Evolutionary conservation across 2,797 vertebrate species (phyloP), one percentile per base, ranked within the genome.

Genomic region (Sparidentex hasta): DNA sequence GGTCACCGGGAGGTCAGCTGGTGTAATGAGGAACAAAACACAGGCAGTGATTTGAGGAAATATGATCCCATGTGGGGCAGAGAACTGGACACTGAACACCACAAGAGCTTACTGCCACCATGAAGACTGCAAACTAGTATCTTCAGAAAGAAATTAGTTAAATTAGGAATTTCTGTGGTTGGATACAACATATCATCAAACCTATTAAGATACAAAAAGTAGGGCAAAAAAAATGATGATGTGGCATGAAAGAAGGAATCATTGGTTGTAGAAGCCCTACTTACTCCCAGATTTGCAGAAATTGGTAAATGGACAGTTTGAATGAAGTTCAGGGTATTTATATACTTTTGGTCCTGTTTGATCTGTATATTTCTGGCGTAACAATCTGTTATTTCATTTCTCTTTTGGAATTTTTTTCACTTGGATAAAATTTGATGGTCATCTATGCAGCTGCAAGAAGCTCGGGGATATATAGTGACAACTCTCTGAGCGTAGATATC

Each of bases 401-500:
- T 76, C 65, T 27, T 54, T 73, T 66, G 64, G 68, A 76, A 55
- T 27, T 80, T 50, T 78, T 65, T 74, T 67, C 58, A 55, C 65
- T 66, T 62, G 63, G 84, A 81, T 80, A 41, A 81, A 44, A 59
- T 80, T 80, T 84, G 29, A 71, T 70, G 71, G 78, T 59, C 76
- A 7, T 82, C 63, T 76, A 62, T 83, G 84, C 87, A 90, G 91
- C 83, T 90, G 86, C 65, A 48, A 64, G 74, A 75, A 71, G 85
- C 81, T 76, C 43, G 27, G 17, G 84, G 85, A 90, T 80, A 68
- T 82, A 82, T 46, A 29, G 78, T 74, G 84, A 83, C 75, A 66
- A 59, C 84, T 65, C 73, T 48, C 66, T 65, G 14, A 11, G 11
- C 79, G 76, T 47, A 51, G 70, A 76, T 46, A 54, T 82, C 71